These are phyloP conservation scores for Eubucco bourcierii DNA, from an alignment of 2,113 vertebrate species.

Conservation along the genomic window DNA sequence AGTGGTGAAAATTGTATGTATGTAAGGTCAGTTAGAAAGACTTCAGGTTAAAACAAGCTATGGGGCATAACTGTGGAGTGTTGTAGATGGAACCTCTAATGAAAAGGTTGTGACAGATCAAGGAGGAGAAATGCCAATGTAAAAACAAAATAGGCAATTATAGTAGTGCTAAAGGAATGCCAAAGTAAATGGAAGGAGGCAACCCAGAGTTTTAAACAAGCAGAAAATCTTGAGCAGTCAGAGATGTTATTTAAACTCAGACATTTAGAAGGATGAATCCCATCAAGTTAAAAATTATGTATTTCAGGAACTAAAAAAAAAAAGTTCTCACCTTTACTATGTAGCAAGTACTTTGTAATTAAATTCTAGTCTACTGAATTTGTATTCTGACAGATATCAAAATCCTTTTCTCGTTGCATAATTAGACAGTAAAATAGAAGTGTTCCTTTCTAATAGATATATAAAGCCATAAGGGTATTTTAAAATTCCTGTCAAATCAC, in stretches of 20 bases:
- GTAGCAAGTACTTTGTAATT: slow-evolving; percentile 3
- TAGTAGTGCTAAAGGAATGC: neutral
- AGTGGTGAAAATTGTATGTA: neutral
- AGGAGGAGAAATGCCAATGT: neutral
- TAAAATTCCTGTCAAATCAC: slow-evolving; percentile 51
- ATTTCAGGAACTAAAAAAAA: neutral
- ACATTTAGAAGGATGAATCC: neutral
- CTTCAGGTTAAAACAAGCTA: neutral
- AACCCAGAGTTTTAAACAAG: neutral
- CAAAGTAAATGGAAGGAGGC: neutral
- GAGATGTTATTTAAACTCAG: neutral
- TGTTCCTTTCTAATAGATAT: slow-evolving; percentile 36
- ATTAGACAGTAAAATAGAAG: slow-evolving; percentile 35
- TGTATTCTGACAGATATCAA: slow-evolving; percentile 3
- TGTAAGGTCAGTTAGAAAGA: neutral
- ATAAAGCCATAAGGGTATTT: slow-evolving; percentile 37
- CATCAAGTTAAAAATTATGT: neutral
- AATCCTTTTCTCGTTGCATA: slow-evolving; percentile 19
- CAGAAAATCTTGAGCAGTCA: neutral
- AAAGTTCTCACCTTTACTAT: neutral
- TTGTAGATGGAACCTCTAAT: neutral
- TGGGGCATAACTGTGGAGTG: neutral
- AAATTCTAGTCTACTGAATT: slow-evolving; percentile 13
- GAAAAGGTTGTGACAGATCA: neutral
- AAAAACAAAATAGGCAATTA: neutral